Base-by-base conservation (phyloP, 2,113 vertebrate species). In the Paedocypris sp. region DNA sequence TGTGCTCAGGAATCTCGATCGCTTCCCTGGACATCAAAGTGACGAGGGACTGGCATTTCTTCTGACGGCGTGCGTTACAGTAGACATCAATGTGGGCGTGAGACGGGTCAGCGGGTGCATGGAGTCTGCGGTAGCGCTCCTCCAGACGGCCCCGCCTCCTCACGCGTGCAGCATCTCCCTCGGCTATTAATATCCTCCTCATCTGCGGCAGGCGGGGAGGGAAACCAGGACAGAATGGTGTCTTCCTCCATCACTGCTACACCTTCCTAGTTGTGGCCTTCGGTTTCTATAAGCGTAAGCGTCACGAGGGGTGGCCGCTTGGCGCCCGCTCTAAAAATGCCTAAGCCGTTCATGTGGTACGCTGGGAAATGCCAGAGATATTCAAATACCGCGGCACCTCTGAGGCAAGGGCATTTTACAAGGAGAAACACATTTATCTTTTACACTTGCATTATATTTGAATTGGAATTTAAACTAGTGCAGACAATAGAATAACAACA, bases 111-210 rank as follows among this genome's bases (percentile, higher is more conserved):
- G 8, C 15, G 7, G 13, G 41, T 45, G 46, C 36, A 50, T 66
- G 49, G 31, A 38, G 54, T 35, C 43, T 28, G 10, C 36, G 52
- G 23, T 13, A 54, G 13, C 12, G 11, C 20, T 19, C 39, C 67
- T 54, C 23, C 28, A 23, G 54, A 43, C 26, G 41, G 60, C 65
- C 46, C 36, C 32, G 51, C 49, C 50, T 48, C 22, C 41, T 29
- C 39, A 52, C 58, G 53, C 29, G 23, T 39, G 61, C 48, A 31
- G 48, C 59, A 59, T 62, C 69, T 56, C 66, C 41, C 29, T 10
- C 47, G 39, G 69, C 76, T 80, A 79, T 72, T 76, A 79, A 81
- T 80, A 79, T 64, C 66, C 18, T 60, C 68, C 71, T 69, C 68
- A 68, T 72, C 72, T 78, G 76, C 75, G 75, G 66, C 35, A 23